Percentiles rank a stretch among this genome's conserved stretches.
These are phyloP conservation scores for Hapalemur alaotrensis DNA, from an alignment of 2,797 vertebrate genomes.

Conservation along the genomic window DNA sequence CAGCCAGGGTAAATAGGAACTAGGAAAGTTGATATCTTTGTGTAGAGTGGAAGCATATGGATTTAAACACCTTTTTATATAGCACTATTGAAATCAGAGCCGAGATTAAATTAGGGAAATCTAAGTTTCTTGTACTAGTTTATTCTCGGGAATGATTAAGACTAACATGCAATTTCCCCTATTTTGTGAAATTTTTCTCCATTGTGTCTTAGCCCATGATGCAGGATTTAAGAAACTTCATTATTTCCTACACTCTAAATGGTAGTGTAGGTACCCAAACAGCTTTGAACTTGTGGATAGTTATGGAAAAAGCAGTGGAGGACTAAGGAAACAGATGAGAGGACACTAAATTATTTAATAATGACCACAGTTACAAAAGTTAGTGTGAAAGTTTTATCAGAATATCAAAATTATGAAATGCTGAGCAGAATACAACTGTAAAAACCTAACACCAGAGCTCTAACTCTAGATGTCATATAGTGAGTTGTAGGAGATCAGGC, in stretches of 20 bases:
- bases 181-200: constrained; percentile 25
- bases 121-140: background rate
- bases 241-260: background rate
- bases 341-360: background rate
- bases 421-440: background rate
- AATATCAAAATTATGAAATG: background rate
- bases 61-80: background rate
- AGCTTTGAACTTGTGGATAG: background rate
- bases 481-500: background rate
- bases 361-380: background rate
- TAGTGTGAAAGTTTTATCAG: background rate
- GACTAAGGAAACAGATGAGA: background rate
- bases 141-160: background rate
- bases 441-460: background rate
- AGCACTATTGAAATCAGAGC: background rate
- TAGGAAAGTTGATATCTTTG: background rate
- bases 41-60: background rate
- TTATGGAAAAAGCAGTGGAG: background rate
- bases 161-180: background rate
- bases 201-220: background rate
- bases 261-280: background rate
- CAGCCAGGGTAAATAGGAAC: background rate
- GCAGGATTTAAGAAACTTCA: background rate
- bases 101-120: background rate
- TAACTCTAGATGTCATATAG: background rate